Evolutionary conservation across 2,113 vertebrate species (phyloP).

Genomic region (Hippotragus niger): DNA sequence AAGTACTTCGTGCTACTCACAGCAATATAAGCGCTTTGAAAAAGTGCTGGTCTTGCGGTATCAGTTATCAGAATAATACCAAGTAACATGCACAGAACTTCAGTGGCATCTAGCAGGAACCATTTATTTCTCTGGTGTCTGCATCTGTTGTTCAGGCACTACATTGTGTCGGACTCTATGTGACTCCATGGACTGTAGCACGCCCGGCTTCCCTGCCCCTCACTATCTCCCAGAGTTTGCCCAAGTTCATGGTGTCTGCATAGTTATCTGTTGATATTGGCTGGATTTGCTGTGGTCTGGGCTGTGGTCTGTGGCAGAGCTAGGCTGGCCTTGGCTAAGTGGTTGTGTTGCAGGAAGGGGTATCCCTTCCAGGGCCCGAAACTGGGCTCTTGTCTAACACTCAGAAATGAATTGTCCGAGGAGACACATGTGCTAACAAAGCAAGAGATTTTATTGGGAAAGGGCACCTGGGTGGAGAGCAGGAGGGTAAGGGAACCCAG

Average conservation of each 20-base stretch:
- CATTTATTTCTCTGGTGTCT: not conserved
- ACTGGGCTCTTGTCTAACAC: not conserved
- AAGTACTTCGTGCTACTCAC: not conserved
- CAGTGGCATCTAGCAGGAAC: not conserved
- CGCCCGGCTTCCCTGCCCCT: not conserved
- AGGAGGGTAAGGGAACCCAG: not conserved
- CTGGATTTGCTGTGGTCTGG: not conserved
- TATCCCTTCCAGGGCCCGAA: accelerated
- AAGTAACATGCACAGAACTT: not conserved
- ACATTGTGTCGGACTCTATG: not conserved
- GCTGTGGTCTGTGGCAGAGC: not conserved
- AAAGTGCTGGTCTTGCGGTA: too few relatives aligned
- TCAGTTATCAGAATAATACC: not conserved
- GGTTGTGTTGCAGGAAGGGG: not conserved
- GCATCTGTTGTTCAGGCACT: not conserved
- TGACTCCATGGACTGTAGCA: not conserved
- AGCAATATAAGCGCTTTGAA: not conserved
- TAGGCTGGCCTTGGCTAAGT: not conserved
- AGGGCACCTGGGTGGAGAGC: not conserved
- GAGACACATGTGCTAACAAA: not conserved
- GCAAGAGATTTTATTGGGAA: not conserved
- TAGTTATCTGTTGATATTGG: too few relatives aligned
- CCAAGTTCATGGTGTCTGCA: not conserved
- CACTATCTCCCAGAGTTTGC: not conserved
- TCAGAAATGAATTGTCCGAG: not conserved